Base-by-base conservation (phyloP, 1,140 invertebrate genomes). In the Heliothis virescens region DNA sequence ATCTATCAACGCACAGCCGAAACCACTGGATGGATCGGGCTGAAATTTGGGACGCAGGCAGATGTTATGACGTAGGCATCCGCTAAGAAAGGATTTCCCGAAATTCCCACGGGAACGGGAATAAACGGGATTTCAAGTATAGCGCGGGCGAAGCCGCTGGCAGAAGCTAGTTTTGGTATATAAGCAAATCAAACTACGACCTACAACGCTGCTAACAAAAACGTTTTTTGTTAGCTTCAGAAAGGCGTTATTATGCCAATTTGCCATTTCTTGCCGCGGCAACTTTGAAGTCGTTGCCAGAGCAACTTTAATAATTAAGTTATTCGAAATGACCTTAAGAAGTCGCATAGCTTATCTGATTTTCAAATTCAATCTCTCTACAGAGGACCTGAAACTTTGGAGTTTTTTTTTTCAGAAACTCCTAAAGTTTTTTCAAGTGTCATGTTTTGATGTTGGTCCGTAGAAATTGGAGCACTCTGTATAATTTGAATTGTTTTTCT, bases 251-350 rank as follows among this genome's bases (percentile, higher is more conserved):
- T 63, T 65, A 63, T 50, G 50, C 74, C 48, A 63, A 63, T 76
- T 63, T 53, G 48, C 60, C n/a, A 53, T 10, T 76, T 76, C 48
- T 52, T 75, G 72, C 55, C 34, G 34, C 13, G 53, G 4, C 21
- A 62, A 62, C 72, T 75, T 34, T 21, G 18, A 65, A 65, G 60
- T 53, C 60, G 74, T 76, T 53, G 48, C 47, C 16, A 75, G 21
- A 53, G 15, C 7, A 75, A 76, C 74, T 76, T 76, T 63, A 65
- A 76, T 76, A 76, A 76, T 76, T 76, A 76, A 76, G 21, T 76
- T 76, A 52, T 21, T 76, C 21, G 21, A 50, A 76, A 76, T 76
- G 74, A 76, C 74, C 59, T 59, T 65, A 63, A 53, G 60, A 65
- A 65, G 48, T 76, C 72, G 57, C 57, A 76, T 63, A 65, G 21